These are phyloP conservation scores for Papilio protenor DNA, from an alignment of 2,888 invertebrate genomes.

Conservation along the genomic window DNA sequence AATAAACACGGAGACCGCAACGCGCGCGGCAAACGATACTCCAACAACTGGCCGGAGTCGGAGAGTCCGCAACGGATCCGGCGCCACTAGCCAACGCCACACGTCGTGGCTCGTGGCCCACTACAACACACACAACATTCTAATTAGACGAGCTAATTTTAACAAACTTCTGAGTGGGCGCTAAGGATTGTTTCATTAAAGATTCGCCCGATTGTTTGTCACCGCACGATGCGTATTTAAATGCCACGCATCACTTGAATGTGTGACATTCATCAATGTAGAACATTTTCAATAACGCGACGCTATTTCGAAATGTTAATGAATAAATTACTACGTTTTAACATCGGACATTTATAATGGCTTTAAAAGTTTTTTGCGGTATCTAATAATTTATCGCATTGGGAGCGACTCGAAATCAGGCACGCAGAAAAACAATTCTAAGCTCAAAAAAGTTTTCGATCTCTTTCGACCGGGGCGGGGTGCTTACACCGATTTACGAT, in stretches of 20 bases:
- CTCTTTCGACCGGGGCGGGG: slow-evolving; percentile 51
- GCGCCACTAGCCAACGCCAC: slow-evolving; percentile 64
- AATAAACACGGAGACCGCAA: slow-evolving; percentile 77
- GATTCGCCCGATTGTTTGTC: slow-evolving; percentile 42
- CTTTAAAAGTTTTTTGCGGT: slow-evolving; percentile 63
- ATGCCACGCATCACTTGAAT: slow-evolving; percentile 34
- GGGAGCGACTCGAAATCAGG: slow-evolving; percentile 60
- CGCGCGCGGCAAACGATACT: slow-evolving; percentile 75
- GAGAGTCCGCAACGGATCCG: slow-evolving; percentile 57
- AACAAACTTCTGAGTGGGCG: slow-evolving; percentile 58
- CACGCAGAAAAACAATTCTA: slow-evolving; percentile 67
- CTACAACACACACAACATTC: slow-evolving; percentile 54
- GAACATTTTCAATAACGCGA: slow-evolving; percentile 15
- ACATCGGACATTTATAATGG: slow-evolving; percentile 57
- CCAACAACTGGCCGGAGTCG: slow-evolving; percentile 70
- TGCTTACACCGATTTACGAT: slow-evolving; percentile 42
- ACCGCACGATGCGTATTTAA: slow-evolving; percentile 36
- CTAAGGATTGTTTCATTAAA: slow-evolving; percentile 50
- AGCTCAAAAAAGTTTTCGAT: slow-evolving; percentile 63
- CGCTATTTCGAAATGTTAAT: slow-evolving; percentile 20
- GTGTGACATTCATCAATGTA: slow-evolving; percentile 29
- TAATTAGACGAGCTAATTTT: slow-evolving; percentile 70
- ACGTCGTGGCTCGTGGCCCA: slow-evolving; percentile 51
- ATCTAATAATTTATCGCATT: slow-evolving; percentile 65
- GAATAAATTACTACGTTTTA: slow-evolving; percentile 54